These are phyloP conservation scores for Protodeltote pygarga DNA, from an alignment of 2,888 invertebrate genomes.

Conservation along the genomic window DNA sequence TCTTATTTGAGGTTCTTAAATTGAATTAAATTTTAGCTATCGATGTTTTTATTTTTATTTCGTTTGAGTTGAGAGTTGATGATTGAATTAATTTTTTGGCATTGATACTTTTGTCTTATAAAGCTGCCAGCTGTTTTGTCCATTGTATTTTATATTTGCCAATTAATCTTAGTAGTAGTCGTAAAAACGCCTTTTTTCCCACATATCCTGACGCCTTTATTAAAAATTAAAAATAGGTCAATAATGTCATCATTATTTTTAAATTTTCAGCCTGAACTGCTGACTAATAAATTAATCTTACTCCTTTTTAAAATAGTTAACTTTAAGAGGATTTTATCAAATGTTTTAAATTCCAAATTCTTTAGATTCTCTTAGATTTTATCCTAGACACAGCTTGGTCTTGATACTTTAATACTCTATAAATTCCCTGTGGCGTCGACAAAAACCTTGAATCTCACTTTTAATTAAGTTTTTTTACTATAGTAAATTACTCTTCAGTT, in stretches of 20 bases:
- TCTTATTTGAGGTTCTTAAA: too few relatives aligned
- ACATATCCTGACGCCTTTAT: background rate
- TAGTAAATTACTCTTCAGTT: conserved; percentile 45
- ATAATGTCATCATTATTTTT: conserved; percentile 14
- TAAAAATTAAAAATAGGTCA: conserved; percentile 1
- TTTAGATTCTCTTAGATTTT: conserved; percentile 47
- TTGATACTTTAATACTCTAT: conserved; percentile 32
- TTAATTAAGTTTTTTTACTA: conserved; percentile 47
- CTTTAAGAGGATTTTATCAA: conserved; percentile 7
- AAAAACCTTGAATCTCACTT: conserved; percentile 32
- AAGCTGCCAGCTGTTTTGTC: too few relatives aligned
- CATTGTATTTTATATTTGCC: too few relatives aligned
- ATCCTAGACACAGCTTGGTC: conserved; percentile 14
- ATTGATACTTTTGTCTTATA: too few relatives aligned
- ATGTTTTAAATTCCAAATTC: conserved; percentile 38
- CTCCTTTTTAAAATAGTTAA: conserved; percentile 10
- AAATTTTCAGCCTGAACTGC: conserved; percentile 16
- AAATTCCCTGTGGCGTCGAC: conserved; percentile 22
- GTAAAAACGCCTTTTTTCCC: conserved; percentile 9
- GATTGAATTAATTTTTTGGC: too few relatives aligned
- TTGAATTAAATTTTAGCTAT: too few relatives aligned
- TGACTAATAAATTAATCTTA: conserved; percentile 13
- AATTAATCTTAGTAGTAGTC: conserved; percentile 10
- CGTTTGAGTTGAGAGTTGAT: too few relatives aligned
- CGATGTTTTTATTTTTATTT: too few relatives aligned